These are phyloP conservation scores for Pilophorus perplexus DNA, from an alignment of 2,888 invertebrate species.

Conservation along the genomic window DNA sequence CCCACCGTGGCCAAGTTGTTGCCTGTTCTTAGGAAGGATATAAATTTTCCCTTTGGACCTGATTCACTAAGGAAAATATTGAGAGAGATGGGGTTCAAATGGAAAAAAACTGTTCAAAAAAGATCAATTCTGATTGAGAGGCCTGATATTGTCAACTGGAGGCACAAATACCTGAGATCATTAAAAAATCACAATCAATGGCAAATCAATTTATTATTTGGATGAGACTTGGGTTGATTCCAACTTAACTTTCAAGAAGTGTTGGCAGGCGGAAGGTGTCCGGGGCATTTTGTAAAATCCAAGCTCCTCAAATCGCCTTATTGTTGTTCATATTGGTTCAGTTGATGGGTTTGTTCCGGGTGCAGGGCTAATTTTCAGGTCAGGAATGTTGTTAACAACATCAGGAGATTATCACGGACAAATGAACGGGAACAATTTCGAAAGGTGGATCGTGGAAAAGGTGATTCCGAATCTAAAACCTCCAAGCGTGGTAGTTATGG, in stretches of 20 bases:
- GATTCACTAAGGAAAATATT: too few relatives aligned
- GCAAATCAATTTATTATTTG: slow-evolving; percentile 17
- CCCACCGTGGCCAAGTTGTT: too few relatives aligned
- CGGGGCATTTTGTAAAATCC: slow-evolving; percentile 8
- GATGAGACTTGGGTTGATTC: slow-evolving; percentile 40
- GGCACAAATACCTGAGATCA: slow-evolving; percentile 27
- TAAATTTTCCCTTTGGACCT: too few relatives aligned
- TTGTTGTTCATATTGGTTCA: slow-evolving; percentile 6
- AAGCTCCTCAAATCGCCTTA: background rate
- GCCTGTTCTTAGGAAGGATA: too few relatives aligned
- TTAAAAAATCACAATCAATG: too few relatives aligned
- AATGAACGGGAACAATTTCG: slow-evolving; percentile 22
- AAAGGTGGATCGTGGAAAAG: slow-evolving; percentile 52
- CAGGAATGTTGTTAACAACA: slow-evolving; percentile 12
- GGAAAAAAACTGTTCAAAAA: background rate
- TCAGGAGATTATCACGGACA: slow-evolving; percentile 20
- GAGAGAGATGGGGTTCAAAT: slow-evolving; percentile 21
- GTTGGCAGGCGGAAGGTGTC: slow-evolving; percentile 33
- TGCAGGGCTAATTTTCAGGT: background rate
- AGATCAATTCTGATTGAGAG: background rate
- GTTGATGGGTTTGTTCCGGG: background rate
- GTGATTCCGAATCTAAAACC: slow-evolving; percentile 40
- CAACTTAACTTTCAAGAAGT: too few relatives aligned
- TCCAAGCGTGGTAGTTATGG: background rate
- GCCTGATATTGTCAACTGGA: slow-evolving; percentile 16